Evolutionary conservation across 2,797 vertebrate species (phyloP), one percentile per base, ranked within the genome.

Genomic region (Siniperca obscura): DNA sequence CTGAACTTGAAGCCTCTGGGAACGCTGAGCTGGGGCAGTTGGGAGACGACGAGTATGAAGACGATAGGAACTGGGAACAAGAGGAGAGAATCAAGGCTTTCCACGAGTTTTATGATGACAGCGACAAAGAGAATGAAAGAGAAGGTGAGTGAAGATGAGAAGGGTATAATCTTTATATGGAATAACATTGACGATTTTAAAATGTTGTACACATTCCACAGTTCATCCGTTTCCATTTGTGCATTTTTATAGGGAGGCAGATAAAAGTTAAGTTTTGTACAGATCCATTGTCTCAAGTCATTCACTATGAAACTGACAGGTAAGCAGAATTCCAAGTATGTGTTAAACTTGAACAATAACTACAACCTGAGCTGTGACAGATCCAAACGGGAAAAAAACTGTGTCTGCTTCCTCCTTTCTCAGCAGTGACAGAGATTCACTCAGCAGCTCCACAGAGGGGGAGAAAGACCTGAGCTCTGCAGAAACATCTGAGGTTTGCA

Each of bases 1-100:
- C 46, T 16, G 82, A 82, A 14, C 12, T 13, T 0, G 70, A 81
- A 16, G 19, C 52, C 40, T 85, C 40, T 0, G 79, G n/a, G 50
- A 53, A 44, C 71, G 53, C 25, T 3, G 88, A 88, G 59, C 53
- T 66, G n/a, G 82, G 68, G 38, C 69, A 85, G 65, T 16, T 85
- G 62, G 89, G 19, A 60, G 86, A 90, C 0, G 90, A 94, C 0
- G 87, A 92, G 42, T 57, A 83, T 0, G 92, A 93, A 76, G 93
- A 94, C 0, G 89, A 94, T 8, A 91, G 91, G 55, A 92, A 89
- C 82, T 94, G 92, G 94, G 93, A 96, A 46, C 85, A 92, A 57
- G 94, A 95, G 74, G 85, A 93, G 61, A 90, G 94, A 87, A 95
- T 94, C 48, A 81, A 94, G 44, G 95, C 95, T 60, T 96, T 95